Percentiles rank a stretch among this genome's conserved stretches.
Evolutionary conservation across 1,140 invertebrate genomes (phyloP).

Genomic region (Nomia melanderi): DNA sequence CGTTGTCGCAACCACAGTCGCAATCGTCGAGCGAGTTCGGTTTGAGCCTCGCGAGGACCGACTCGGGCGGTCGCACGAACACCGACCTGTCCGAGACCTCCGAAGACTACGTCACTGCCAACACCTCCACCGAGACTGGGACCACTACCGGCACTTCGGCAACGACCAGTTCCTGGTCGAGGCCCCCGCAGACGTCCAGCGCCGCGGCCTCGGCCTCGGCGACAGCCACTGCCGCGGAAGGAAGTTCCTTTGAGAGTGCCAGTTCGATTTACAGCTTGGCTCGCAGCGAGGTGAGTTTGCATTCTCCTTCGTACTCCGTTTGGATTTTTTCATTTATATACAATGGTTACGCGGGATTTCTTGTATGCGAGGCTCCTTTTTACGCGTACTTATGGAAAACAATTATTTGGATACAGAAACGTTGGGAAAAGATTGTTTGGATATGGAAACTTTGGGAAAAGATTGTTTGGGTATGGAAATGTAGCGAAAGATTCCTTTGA

Average conservation of each 20-base stretch:
- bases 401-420: too few relatives aligned
- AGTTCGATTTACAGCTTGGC: conserved; percentile 89
- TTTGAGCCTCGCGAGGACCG: conserved; percentile 83
- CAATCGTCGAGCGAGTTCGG: conserved; percentile 79
- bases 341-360: too few relatives aligned
- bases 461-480: too few relatives aligned
- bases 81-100: conserved; percentile 92
- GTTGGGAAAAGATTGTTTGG: too few relatives aligned
- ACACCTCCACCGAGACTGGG: conserved; percentile 87
- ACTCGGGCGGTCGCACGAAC: conserved; percentile 87
- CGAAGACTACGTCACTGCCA: conserved; percentile 94
- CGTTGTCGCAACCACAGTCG: conserved; percentile 74
- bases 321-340: neutral
- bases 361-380: too few relatives aligned
- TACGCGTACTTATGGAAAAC: too few relatives aligned
- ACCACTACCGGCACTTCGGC: conserved; percentile 80
- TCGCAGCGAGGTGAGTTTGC: conserved; percentile 83
- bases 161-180: conserved; percentile 78
- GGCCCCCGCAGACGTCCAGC: conserved; percentile 72
- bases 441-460: too few relatives aligned
- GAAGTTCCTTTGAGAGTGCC: conserved; percentile 90
- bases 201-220: conserved; percentile 78
- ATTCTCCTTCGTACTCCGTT: neutral
- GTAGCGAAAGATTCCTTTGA: too few relatives aligned
- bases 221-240: conserved; percentile 84